Evolutionary conservation across 2,113 vertebrate species (phyloP), one percentile per base, ranked within the genome.

Genomic region (Nothoprocta perdicaria): DNA sequence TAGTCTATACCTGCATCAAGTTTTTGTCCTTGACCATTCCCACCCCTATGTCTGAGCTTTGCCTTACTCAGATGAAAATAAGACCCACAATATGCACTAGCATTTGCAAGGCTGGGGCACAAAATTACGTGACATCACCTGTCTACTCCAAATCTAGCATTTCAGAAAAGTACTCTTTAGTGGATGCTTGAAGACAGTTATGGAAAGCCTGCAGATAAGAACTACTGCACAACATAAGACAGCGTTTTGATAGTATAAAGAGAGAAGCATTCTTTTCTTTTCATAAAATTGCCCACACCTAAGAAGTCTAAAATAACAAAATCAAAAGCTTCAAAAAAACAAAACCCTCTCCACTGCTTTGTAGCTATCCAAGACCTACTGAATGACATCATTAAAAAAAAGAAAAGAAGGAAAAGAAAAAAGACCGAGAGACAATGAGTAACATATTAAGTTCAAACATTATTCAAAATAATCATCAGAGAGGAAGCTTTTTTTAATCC

Each of bases 401-500:
- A 78, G 23, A 11, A 43, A 24, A 68, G 2, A 19, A 66, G 31
- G 16, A 16, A 15, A 53, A 53, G 15, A 53, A 48, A 48, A 48
- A 48, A 48, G 21, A 27, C 29, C 10, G n/a, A 87, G 75, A 76
- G 45, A 60, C 2, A 13, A 38, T 13, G 33, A 83, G 18, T 2
- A 62, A 71, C 0, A 3, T 11, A 55, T 48, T 72, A 71, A 66
- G 10, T 67, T 91, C 82, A 67, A 92, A 72, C 21, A 57, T 72
- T 78, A 91, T 55, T 86, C 82, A 63, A 78, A 94, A 80, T 2
- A 1, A 22, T 83, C 92, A 94, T 71, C 72, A 67, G 46, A 29
- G 0, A 67, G 50, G 55, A 92, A 95, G 77, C 88, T 52, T 92
- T 74, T 73, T 74, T n/a, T 91, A 92, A 66, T 46, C 57, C 80